Percentiles rank a stretch among this genome's conserved stretches.
phyloP scores from a whole-genome alignment of 2,797 vertebrate genomes.

The Botia kubotai region DNA sequence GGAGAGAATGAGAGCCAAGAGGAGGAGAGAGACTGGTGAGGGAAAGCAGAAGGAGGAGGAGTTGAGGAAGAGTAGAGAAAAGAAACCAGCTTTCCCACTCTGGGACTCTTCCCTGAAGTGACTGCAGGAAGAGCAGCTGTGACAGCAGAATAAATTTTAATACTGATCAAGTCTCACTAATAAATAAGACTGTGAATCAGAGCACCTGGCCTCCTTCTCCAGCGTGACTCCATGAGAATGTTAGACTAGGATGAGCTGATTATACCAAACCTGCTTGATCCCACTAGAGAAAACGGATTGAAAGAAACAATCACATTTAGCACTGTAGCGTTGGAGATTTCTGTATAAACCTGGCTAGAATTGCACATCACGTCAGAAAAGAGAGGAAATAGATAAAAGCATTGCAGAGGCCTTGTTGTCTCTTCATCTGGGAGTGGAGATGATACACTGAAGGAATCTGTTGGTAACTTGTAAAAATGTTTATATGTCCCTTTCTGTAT shows the following conservation, averaged over 20 bases:
- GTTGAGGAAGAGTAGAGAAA: slow-evolving; percentile 11
- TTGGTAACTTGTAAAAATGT: neutral
- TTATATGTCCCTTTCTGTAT: no score
- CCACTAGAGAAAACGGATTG: neutral
- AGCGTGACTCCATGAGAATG: slow-evolving; percentile 57
- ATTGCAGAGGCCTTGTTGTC: neutral
- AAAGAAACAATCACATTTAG: slow-evolving; percentile 38
- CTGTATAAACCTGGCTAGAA: slow-evolving; percentile 34
- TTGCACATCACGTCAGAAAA: slow-evolving; percentile 25
- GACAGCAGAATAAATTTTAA: slow-evolving; percentile 78
- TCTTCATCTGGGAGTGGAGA: neutral
- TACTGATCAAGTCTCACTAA: slow-evolving; percentile 73
- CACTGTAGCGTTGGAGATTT: slow-evolving; percentile 16
- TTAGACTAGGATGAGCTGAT: slow-evolving; percentile 62
- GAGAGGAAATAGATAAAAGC: slow-evolving; percentile 10
- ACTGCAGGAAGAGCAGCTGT: slow-evolving; percentile 72
- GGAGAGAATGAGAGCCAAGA: slow-evolving; percentile 52
- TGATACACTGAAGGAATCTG: neutral
- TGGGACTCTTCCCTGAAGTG: slow-evolving; percentile 44
- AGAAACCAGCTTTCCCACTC: slow-evolving; percentile 32
- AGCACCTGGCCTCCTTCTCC: slow-evolving; percentile 75
- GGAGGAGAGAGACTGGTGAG: neutral
- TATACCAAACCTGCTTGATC: slow-evolving; percentile 57
- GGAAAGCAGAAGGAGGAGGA: neutral
- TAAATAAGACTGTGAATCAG: slow-evolving; percentile 79